These are phyloP conservation scores for Philotrypesis tridentata DNA, from an alignment of 1,140 invertebrate species.

Conservation along the genomic window DNA sequence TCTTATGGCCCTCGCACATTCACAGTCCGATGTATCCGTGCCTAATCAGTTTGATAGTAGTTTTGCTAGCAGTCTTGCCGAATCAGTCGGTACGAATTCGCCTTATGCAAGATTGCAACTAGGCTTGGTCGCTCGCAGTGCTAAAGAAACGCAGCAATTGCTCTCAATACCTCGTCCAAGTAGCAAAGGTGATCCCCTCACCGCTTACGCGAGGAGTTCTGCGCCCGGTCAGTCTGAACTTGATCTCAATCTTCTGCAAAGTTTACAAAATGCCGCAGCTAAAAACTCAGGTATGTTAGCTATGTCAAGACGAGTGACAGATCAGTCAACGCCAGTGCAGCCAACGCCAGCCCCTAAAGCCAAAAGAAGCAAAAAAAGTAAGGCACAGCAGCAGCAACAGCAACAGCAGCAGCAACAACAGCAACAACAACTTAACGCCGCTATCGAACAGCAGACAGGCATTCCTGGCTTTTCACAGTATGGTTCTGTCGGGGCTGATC, in stretches of 20 bases:
- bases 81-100: slow-evolving; percentile 62
- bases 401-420: slow-evolving; percentile 55
- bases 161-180: slow-evolving; percentile 61
- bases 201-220: slow-evolving; percentile 59
- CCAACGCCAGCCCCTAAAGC: slow-evolving; percentile 53
- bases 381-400: slow-evolving; percentile 61
- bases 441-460: slow-evolving; percentile 57
- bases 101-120: slow-evolving; percentile 66
- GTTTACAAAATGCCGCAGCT: slow-evolving; percentile 62
- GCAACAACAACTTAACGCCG: slow-evolving; percentile 52
- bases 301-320: slow-evolving; percentile 56
- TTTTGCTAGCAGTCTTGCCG: slow-evolving; percentile 61
- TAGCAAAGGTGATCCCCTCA: slow-evolving; percentile 62
- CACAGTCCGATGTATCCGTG: slow-evolving; percentile 56
- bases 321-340: slow-evolving; percentile 44
- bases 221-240: slow-evolving; percentile 59
- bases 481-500: slow-evolving; percentile 53
- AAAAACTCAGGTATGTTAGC: slow-evolving; percentile 62
- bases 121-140: slow-evolving; percentile 63
- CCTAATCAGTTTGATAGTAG: slow-evolving; percentile 63
- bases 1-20: slow-evolving; percentile 64
- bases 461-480: slow-evolving; percentile 63
- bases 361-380: slow-evolving; percentile 66
- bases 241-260: slow-evolving; percentile 68
- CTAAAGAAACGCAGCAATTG: slow-evolving; percentile 67